Percentiles rank a stretch among this genome's conserved stretches.
These are phyloP conservation scores for Planococcus citri DNA, from an alignment of 1,140 invertebrate species.

Conservation along the genomic window DNA sequence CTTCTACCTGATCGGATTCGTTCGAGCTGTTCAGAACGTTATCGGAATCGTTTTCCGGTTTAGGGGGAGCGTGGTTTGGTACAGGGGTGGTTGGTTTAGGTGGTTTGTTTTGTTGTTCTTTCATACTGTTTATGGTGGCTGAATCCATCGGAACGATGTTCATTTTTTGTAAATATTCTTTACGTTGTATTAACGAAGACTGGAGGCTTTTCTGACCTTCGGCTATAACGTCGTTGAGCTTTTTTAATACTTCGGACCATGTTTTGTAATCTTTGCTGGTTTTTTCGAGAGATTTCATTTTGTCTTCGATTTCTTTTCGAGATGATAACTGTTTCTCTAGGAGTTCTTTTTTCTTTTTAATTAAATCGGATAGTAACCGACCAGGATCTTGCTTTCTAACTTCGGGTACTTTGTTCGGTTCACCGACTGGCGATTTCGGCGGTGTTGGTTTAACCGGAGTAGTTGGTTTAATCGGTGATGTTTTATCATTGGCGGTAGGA, in stretches of 20 bases:
- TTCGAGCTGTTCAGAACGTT: not conserved
- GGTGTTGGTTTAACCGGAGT: conserved; percentile 28
- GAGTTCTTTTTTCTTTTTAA: not conserved
- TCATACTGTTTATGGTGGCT: not conserved
- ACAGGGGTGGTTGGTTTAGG: not conserved
- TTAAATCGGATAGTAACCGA: not conserved
- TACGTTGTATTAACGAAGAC: not conserved
- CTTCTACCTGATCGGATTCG: not conserved
- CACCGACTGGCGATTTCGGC: conserved; percentile 58
- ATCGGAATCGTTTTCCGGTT: not conserved
- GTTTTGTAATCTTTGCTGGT: conserved; percentile 1
- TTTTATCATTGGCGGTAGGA: not conserved
- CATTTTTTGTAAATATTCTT: conserved; percentile 12
- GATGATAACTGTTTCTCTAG: not conserved
- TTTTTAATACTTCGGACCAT: not conserved
- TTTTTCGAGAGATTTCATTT: not conserved
- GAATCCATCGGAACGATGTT: conserved; percentile 13
- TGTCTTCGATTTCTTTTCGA: conserved; percentile 6
- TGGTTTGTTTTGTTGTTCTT: not conserved
- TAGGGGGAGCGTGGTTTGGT: not conserved
- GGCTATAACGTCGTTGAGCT: conserved; percentile 1
- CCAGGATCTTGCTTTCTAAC: not conserved
- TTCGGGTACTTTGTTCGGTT: conserved; percentile 29
- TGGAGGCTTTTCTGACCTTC: not conserved
- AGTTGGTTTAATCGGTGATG: not conserved